phyloP scores from a whole-genome alignment of 1,140 invertebrate species.

The Coenobita brevimanus region DNA sequence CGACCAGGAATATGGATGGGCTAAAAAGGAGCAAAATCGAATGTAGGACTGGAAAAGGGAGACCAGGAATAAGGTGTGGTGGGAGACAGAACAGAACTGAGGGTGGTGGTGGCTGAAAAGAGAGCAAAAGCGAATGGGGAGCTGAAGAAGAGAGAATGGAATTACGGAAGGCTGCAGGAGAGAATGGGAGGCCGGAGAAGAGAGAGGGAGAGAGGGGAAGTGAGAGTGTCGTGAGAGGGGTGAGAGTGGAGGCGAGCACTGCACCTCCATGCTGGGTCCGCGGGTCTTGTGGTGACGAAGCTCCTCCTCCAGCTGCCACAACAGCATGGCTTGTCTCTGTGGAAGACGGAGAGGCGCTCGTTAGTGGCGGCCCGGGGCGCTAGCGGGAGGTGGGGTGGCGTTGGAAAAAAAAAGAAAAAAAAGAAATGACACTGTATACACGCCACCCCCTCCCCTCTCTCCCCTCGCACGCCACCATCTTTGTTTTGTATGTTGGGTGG shows the following conservation, averaged over 20 bases:
- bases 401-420: background rate
- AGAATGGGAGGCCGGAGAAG: background rate
- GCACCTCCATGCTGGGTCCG: constrained; percentile 54
- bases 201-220: background rate
- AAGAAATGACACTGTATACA: no score
- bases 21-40: no score
- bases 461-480: no score
- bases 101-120: no score
- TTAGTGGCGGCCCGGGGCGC: constrained; percentile 29
- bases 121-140: no score
- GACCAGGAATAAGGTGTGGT: no score
- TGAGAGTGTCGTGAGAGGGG: background rate
- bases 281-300: constrained; percentile 74
- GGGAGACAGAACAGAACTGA: no score
- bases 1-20: no score
- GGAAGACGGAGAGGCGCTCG: constrained; percentile 69
- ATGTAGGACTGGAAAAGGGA: no score
- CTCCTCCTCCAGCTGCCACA: constrained; percentile 91
- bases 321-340: constrained; percentile 96
- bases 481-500: no score
- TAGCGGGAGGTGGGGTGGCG: constrained; percentile 5
- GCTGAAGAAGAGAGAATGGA: background rate
- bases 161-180: background rate
- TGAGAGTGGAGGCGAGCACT: constrained; percentile 14
- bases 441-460: no score